Conservation (phyloP, 2,888 invertebrate genomes). For the Melitaea athalia region DNA sequence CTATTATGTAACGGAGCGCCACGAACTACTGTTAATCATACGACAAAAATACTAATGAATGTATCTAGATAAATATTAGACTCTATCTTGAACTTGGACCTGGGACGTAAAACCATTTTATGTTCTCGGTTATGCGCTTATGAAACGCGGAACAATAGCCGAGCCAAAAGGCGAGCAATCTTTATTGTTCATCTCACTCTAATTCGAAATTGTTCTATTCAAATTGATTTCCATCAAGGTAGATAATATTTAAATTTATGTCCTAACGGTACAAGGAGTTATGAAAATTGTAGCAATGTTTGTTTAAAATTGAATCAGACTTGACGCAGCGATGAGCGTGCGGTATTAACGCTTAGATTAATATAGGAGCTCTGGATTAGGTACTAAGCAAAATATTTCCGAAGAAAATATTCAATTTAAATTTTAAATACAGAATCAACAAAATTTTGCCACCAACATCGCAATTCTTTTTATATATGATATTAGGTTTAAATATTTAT, state of each 20-base stretch:
- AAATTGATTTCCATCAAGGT: conserved; percentile 69
- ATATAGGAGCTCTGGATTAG: conserved; percentile 48
- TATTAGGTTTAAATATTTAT: background rate
- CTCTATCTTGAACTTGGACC: conserved; percentile 38
- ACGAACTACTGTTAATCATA: conserved; percentile 10
- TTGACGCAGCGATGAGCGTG: conserved; percentile 51
- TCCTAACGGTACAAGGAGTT: conserved; percentile 64
- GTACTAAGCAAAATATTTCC: conserved; percentile 54
- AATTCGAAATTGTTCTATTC: conserved; percentile 64
- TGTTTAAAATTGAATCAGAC: conserved; percentile 68
- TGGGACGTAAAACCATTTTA: conserved; percentile 41
- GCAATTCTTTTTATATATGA: background rate
- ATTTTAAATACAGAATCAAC: conserved; percentile 47
- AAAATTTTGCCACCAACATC: conserved; percentile 1
- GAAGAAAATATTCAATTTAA: conserved; percentile 52
- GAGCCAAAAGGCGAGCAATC: conserved; percentile 63
- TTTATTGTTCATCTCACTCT: conserved; percentile 62
- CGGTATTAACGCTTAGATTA: conserved; percentile 50
- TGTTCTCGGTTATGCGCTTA: conserved; percentile 56
- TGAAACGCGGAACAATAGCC: conserved; percentile 69
- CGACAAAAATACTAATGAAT: conserved; percentile 24
- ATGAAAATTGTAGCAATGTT: conserved; percentile 62
- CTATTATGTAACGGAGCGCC: background rate
- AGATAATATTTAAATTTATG: conserved; percentile 68
- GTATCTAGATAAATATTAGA: conserved; percentile 37